Evolutionary conservation across 2,888 invertebrate genomes (phyloP).

Genomic region (Tipula unca): DNA sequence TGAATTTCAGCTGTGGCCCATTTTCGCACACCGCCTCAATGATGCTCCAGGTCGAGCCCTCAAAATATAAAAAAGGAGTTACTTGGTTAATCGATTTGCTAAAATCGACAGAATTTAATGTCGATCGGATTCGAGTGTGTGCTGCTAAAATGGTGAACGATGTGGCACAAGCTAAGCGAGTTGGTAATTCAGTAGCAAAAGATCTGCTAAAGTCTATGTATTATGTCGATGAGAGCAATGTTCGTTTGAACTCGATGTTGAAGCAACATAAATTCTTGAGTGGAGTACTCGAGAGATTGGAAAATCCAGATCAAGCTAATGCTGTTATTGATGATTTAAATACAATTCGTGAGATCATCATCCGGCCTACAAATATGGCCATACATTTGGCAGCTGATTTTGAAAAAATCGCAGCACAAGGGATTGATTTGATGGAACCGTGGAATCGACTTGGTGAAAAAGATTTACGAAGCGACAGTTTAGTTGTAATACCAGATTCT

Average conservation of each 20-base stretch:
- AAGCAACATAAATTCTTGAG: constrained; percentile 70
- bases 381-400: constrained; percentile 68
- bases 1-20: constrained; percentile 60
- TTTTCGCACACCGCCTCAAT: constrained; percentile 60
- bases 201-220: constrained; percentile 52
- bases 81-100: constrained; percentile 69
- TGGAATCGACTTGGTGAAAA: constrained; percentile 44
- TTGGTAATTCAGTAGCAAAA: constrained; percentile 59
- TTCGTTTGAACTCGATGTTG: constrained; percentile 59
- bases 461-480: constrained; percentile 2
- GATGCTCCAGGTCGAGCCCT: constrained; percentile 61
- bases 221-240: constrained; percentile 60
- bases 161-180: constrained; percentile 63
- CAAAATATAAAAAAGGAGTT: constrained; percentile 66
- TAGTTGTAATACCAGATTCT: constrained; percentile 30
- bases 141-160: constrained; percentile 75
- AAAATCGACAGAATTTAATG: constrained; percentile 59
- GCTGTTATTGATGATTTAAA: constrained; percentile 48
- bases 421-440: constrained; percentile 36
- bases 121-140: constrained; percentile 66
- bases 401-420: constrained; percentile 24
- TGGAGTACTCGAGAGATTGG: constrained; percentile 52
- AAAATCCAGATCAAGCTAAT: constrained; percentile 44
- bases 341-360: constrained; percentile 50
- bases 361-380: constrained; percentile 51